Conservation (phyloP, 37 sponge, comb jelly and placozoan species). For the Aplysina aerophoba region DNA sequence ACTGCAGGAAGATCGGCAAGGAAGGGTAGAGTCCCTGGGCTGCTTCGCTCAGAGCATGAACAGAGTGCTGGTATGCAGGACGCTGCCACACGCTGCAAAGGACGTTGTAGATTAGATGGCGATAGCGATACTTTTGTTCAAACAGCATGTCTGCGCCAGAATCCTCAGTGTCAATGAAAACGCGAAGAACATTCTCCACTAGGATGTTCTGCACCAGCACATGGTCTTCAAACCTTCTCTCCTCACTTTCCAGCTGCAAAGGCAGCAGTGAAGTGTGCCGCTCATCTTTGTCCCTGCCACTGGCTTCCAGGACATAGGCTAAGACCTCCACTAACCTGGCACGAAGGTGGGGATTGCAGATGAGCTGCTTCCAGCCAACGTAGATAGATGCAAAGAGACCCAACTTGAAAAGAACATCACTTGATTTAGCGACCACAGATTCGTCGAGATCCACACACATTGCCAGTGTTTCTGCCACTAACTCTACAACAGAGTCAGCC, state of each 20-base stretch:
- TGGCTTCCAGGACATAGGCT: not conserved
- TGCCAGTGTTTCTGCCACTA: not conserved
- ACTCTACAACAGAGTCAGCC: conserved; percentile 4
- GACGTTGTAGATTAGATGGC: conserved; percentile 87
- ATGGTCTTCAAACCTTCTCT: conserved; percentile 19
- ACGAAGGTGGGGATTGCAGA: conserved; percentile 82
- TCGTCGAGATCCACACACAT: not conserved
- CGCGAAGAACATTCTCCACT: conserved; percentile 54
- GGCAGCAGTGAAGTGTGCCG: no score
- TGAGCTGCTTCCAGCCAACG: conserved; percentile 52
- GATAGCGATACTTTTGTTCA: conserved; percentile 93
- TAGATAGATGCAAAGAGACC: not conserved
- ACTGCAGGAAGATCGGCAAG: conserved; percentile 73
- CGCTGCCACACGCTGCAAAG: conserved; percentile 73
- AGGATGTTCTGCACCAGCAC: conserved; percentile 41
- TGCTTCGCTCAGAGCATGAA: conserved; percentile 64
- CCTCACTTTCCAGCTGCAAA: not conserved
- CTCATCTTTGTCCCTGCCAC: not conserved
- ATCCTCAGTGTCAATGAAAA: conserved; percentile 89
- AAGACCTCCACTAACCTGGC: conserved; percentile 76
- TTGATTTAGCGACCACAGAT: not conserved
- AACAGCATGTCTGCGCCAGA: conserved; percentile 88
- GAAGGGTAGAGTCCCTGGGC: conserved; percentile 34
- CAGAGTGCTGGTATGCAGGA: conserved; percentile 54
- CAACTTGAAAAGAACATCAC: not conserved